Base-by-base conservation (phyloP, 2,113 vertebrate genomes). In the Channa argus region DNA sequence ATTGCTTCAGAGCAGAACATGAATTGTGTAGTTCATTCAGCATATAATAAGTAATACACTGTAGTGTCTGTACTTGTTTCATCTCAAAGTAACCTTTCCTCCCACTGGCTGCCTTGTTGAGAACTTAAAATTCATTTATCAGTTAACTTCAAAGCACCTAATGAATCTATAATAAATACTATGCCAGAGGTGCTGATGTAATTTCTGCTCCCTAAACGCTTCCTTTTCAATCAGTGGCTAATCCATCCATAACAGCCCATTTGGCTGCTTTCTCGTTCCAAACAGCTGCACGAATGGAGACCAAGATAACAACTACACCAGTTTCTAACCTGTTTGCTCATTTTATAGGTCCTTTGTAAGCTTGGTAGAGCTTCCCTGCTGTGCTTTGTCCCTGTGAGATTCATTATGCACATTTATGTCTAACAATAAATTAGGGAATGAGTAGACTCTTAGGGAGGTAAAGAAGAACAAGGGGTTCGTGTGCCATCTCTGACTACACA, bases 101-200 rank as follows among this genome's bases (percentile, higher is more conserved):
- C 53, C 59, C 38, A 43, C 65, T 45, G 53, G n/a, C 53, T 44
- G 58, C n/a, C 54, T 71, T 63, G 51, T 76, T 72, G 66, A 80
- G 64, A 55, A 37, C 45, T 65, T 68, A 44, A 72, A 68, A 61
- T 71, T 62, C 15, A 86, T 74, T 82, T 62, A 88, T 77, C 77
- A 71, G 62, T 52, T 54, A 44, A 81, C 65, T 46, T 80, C 63
- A 67, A 70, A 71, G 61, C 14, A 45, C 36, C 71, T 64, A 50
- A 69, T 83, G 55, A 73, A 67, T 66, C 39, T 62, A 5, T 65
- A 12, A 54, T 59, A 60, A 74, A 55, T 49, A 68, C 62, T 63
- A 53, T 36, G 63, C 46, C 59, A 37, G 46, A n/a, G 38, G 5
- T 59, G 67, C n/a, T 15, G 15, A 13, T 63, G 11, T 50, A 63